These are phyloP conservation scores for Agelastica alni DNA, from an alignment of 2,888 invertebrate species.

Conservation along the genomic window DNA sequence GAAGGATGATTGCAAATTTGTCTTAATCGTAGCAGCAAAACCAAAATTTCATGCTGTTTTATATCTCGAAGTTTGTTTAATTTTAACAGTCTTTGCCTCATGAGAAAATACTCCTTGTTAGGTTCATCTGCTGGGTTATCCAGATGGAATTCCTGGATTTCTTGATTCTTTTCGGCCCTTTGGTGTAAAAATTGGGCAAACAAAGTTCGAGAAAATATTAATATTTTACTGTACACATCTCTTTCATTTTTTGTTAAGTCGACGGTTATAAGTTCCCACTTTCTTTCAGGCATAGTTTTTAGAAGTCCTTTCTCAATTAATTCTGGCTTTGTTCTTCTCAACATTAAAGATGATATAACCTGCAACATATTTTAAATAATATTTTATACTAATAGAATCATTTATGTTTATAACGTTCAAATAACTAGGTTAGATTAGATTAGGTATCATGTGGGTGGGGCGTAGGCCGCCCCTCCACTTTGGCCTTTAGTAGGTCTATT, in stretches of 20 bases:
- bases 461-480: too few relatives aligned
- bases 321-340: constrained; percentile 87
- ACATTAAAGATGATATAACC: constrained; percentile 80
- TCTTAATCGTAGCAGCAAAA: constrained; percentile 79
- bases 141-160: constrained; percentile 33
- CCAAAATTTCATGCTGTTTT: constrained; percentile 69
- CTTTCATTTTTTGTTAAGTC: constrained; percentile 70
- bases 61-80: constrained; percentile 61
- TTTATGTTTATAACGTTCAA: too few relatives aligned
- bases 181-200: constrained; percentile 79
- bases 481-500: too few relatives aligned
- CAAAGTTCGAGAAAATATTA: constrained; percentile 73
- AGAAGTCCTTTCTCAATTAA: constrained; percentile 68
- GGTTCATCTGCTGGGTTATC: constrained; percentile 21
- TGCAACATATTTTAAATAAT: too few relatives aligned
- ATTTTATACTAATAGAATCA: too few relatives aligned
- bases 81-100: constrained; percentile 67
- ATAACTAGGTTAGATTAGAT: too few relatives aligned
- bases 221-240: constrained; percentile 75
- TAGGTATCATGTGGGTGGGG: too few relatives aligned
- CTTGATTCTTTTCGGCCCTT: constrained; percentile 68
- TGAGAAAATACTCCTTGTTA: constrained; percentile 61
- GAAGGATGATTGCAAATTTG: constrained; percentile 91
- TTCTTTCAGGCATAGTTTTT: constrained; percentile 66
- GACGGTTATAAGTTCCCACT: constrained; percentile 63